These are phyloP conservation scores for Orbicella faveolata DNA, from an alignment of 64 coral and sea anemone species.

Conservation along the genomic window DNA sequence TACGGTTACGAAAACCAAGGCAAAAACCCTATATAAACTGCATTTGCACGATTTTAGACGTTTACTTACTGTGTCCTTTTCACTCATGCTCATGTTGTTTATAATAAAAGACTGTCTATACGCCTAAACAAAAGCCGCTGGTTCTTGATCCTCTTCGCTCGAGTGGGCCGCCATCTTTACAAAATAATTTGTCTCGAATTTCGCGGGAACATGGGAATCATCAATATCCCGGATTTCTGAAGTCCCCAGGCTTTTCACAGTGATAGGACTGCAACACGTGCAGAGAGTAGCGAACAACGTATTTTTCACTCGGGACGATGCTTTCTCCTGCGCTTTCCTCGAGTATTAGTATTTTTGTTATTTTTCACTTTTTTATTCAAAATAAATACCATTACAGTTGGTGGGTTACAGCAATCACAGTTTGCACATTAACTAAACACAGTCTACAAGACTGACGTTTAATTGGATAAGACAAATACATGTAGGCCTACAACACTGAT, in stretches of 20 bases:
- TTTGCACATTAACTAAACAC: too few relatives aligned
- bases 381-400: too few relatives aligned
- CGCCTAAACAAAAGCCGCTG: neutral
- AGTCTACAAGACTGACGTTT: too few relatives aligned
- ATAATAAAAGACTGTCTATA: neutral
- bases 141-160: neutral
- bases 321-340: too few relatives aligned
- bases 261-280: neutral
- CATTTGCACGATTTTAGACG: neutral
- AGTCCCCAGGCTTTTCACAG: neutral
- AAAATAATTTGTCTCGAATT: constrained; percentile 17
- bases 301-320: too few relatives aligned
- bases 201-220: neutral
- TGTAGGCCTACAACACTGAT: too few relatives aligned
- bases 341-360: too few relatives aligned
- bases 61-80: neutral
- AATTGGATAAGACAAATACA: too few relatives aligned
- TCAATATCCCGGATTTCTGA: constrained; percentile 37
- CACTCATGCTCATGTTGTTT: constrained; percentile 29
- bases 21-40: neutral
- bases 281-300: neutral
- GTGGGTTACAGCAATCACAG: too few relatives aligned
- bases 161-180: constrained; percentile 37
- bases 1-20: neutral
- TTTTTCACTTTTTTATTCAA: too few relatives aligned